Evolutionary conservation across 2,888 invertebrate genomes (phyloP), one percentile per base, ranked within the genome.

Genomic region (Metellina segmentata): DNA sequence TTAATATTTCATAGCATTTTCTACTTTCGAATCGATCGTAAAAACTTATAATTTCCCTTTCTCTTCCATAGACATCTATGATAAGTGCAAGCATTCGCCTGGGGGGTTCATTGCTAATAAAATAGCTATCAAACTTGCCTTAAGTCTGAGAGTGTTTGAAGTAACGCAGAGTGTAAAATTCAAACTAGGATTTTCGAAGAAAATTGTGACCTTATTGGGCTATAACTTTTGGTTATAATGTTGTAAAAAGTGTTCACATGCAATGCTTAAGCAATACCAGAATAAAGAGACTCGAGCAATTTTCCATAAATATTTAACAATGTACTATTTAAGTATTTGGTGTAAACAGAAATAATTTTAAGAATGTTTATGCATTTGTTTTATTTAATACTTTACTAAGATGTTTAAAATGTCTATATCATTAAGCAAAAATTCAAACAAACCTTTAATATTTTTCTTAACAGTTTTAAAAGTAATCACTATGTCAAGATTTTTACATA

Each of bases 1-100:
- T 85, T 74, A 85, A 85, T 85, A 85, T 53, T 72, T 85, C 61
- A 20, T 53, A 74, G 85, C 52, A 85, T 53, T 85, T 75, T 61
- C 85, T 48, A 85, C 20, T 85, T 85, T 85, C 53, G 53, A 61
- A 53, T 53, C 16, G n/a, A 53, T 75, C 85, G 61, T 85, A 85
- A 85, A 85, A 53, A n/a, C 75, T 48, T 85, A 74, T 85, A 85
- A 75, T 85, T 75, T 85, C 53, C 20, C 53, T n/a, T 11, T 16
- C 74, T 61, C 19, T 61, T 1, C 52, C n/a, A 52, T 74, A 74
- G 34, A 52, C 83, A 83, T 75, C 53, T 48, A 53, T 48, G 51
- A 48, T 75, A 85, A 75, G 48, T 85, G 52, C 72, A 74, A 48
- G 34, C 85, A 75, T 53, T 53, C 48, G 74, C 34, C 48, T 11